These are phyloP conservation scores for Apis mellifera DNA, from an alignment of 1,140 invertebrate species.

Conservation along the genomic window Amel_HAv3.1 CM009937.2:10501-11000, in stretches of 20 bases:
- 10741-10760: background rate
- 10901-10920: background rate
- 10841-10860: background rate
- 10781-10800: background rate
- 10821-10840: background rate
- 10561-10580: constrained; percentile 34
- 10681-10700: background rate
- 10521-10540: constrained; percentile 19
- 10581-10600: constrained; percentile 2
- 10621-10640: constrained; percentile 49
- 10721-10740: background rate
- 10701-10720: background rate
- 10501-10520: constrained; percentile 25
- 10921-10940: constrained; percentile 26
- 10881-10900: constrained; percentile 12
- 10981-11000: background rate
- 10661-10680: constrained; percentile 47
- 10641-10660: constrained; percentile 54
- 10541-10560: constrained; percentile 36
- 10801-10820: constrained; percentile 15
- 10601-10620: constrained; percentile 21
- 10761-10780: constrained; percentile 42
- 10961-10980: background rate
- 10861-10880: constrained; percentile 29
- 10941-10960: constrained; percentile 30